Base-by-base conservation (phyloP, 2,797 vertebrate genomes). In the Rhodeus uyekii region DNA sequence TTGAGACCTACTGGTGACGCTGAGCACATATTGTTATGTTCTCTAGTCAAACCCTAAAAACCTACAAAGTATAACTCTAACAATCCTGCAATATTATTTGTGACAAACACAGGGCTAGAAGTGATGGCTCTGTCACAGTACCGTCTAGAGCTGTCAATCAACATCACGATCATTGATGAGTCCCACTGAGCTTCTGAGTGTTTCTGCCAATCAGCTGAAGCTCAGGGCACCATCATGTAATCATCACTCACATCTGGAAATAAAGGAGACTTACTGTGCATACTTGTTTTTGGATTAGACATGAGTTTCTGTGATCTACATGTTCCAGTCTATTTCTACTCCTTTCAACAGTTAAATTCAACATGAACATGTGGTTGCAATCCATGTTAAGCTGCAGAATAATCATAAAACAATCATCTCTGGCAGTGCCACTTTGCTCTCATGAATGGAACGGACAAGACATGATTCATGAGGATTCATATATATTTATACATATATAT, bases 131-230 rank as follows among this genome's bases (percentile, higher is more conserved):
- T 88, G 89, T 90, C 89, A 88, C 82, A 78, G 87, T 86, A 84
- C 90, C 89, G 89, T 91, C 90, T 92, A 88, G 73, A 85, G 90
- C 90, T 92, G 90, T 90, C 91, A 90, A 88, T 93, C 90, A 77
- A 90, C 77, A 89, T 92, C 85, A 89, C 90, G 87, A 91, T 90
- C 92, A 93, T 88, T 86, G 87, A 92, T 92, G 92, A 91, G 90
- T 88, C 89, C 85, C 81, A 53, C 76, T 86, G 39, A 74, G 79
- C 87, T 88, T 67, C 82, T 83, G 80, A 88, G 87, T 72, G 24
- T 1, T 78, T 86, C 87, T 88, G 89, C 90, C 87, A 87, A 91
- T 93, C 86, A 87, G 78, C 68, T 85, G 38, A 44, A 39, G 78
- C 77, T 4, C 24, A 65, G 85, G 89, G 87, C 91, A 53, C 78